Evolutionary conservation across 2,797 vertebrate species (phyloP).

Genomic region (Schizopygopsis pylzovi): DNA sequence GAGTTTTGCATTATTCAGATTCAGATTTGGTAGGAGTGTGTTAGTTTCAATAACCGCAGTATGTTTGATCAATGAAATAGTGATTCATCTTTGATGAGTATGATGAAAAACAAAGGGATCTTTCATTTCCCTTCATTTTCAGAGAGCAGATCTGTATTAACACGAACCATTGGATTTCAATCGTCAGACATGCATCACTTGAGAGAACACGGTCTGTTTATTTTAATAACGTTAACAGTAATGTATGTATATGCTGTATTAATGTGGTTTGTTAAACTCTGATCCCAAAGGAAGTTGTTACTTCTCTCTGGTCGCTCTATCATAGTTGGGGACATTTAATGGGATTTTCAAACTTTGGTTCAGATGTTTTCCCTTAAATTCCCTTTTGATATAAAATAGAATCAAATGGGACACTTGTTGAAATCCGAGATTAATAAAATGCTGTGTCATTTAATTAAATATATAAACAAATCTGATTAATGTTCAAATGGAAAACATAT

Average conservation of each 20-base stretch:
- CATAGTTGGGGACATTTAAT: not conserved
- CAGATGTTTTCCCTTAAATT: not conserved
- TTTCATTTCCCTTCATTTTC: not conserved
- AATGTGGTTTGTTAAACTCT: not conserved
- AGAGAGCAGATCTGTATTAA: not conserved
- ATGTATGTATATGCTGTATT: not conserved
- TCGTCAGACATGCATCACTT: not conserved
- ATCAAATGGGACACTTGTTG: not conserved
- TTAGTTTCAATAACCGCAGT: conserved; percentile 17
- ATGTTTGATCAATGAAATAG: conserved; percentile 7
- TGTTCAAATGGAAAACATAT: no score
- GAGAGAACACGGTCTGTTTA: not conserved
- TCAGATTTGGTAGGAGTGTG: not conserved
- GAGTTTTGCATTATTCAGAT: conserved; percentile 26
- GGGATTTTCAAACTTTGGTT: not conserved
- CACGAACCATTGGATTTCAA: not conserved
- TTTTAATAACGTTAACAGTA: not conserved
- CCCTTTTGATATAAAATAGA: not conserved
- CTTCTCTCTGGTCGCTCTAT: not conserved
- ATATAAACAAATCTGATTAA: no score
- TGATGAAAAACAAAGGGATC: conserved; percentile 37
- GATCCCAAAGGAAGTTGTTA: not conserved
- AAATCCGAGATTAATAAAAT: not conserved
- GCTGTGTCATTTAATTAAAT: no score
- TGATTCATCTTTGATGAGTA: conserved; percentile 34